Conservation (phyloP, 2,113 vertebrate species). For the Pithys albifrons region DNA sequence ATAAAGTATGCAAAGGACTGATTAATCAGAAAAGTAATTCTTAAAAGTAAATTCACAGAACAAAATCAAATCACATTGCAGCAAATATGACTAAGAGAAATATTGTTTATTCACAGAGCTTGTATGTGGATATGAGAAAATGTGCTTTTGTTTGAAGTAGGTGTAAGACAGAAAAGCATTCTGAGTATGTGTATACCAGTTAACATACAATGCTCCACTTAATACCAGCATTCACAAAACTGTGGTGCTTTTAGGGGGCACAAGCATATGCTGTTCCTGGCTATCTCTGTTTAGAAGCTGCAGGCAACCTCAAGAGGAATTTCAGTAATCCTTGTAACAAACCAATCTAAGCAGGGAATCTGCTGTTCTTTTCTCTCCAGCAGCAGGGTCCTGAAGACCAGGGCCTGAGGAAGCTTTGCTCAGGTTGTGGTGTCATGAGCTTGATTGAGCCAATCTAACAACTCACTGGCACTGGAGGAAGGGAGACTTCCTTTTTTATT, state of each 20-base stretch:
- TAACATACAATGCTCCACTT: not conserved
- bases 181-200: not conserved
- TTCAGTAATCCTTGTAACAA: not conserved
- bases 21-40: not conserved
- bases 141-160: not conserved
- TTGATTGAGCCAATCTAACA: not conserved
- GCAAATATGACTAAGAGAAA: not conserved
- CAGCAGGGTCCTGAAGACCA: not conserved
- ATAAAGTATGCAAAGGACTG: not conserved
- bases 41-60: not conserved
- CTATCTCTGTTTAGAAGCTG: constrained; percentile 34
- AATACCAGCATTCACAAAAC: not conserved
- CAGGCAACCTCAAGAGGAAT: constrained; percentile 14
- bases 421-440: not conserved
- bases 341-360: not conserved
- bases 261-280: not conserved
- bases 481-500: not conserved
- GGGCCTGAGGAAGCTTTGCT: not conserved
- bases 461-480: not conserved
- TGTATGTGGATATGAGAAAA: not conserved
- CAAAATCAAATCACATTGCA: not conserved
- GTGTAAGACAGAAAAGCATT: not conserved
- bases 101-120: constrained; percentile 20
- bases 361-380: not conserved
- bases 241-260: not conserved